Base-by-base conservation (phyloP, 2,888 invertebrate species). In the Mesoligia furuncula region DNA sequence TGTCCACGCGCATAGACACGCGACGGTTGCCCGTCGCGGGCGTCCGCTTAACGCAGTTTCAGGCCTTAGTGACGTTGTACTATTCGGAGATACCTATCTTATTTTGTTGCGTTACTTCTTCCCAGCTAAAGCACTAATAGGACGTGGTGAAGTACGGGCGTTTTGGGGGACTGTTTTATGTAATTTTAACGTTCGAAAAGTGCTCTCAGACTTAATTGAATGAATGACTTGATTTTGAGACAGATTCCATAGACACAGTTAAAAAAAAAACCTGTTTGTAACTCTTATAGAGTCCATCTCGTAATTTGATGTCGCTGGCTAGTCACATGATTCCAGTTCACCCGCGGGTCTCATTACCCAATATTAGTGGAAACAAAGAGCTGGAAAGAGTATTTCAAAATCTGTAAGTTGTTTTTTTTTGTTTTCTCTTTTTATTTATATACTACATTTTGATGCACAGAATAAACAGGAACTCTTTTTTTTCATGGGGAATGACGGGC, bases 301-400 rank as follows among this genome's bases (percentile, higher is more conserved):
- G 93, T 27, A 94, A 95, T 83, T 84, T 96, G 84, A 96, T 95
- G 94, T 96, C 96, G 0, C 82, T 96, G 51, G 93, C 93, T n/a
- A 92, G 94, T 11, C 92, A 94, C 80, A 95, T 95, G 94, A 84
- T 91, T 83, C 96, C 96, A 3, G 94, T 97, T 20, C 93, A 92
- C 15, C 96, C 95, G 0, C 94, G 97, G 0, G 89, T 92, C 4
- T 75, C 91, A 2, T 91, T 97, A 62, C 95, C 95, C 9, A 95
- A 95, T 80, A 95, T 94, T 17, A 93, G 90, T 68, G 91, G 91
- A 0, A 91, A 90, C 77, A 93, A 88, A 71, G 88, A 91, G 11
- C 81, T 95, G 69, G 94, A 95, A 20, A 91, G 89, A 72, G 85
- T 94, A 31, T 92, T 90, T 65, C 92, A 91, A 80, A 91, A 93